A percentile compares a stretch with the other conserved stretches of the same genome.
phyloP scores from a whole-genome alignment of 2,797 vertebrate species.

The Rhabdomys pumilio region DNA sequence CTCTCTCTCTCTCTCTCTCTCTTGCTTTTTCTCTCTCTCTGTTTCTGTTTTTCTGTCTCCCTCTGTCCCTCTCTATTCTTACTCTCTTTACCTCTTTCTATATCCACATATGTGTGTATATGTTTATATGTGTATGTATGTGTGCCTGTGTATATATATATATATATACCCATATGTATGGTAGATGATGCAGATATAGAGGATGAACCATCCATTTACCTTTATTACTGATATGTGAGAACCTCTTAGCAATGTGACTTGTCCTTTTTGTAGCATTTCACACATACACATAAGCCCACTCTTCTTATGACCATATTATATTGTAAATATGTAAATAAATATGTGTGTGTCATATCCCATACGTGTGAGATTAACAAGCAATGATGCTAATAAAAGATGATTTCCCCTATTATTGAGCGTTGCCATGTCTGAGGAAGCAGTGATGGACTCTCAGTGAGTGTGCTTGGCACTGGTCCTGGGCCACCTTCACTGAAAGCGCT shows the following conservation, averaged over 20 bases:
- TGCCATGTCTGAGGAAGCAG: slow-evolving; percentile 71
- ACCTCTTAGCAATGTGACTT: background rate
- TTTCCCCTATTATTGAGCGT: slow-evolving; percentile 81
- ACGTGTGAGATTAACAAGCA: slow-evolving; percentile 28
- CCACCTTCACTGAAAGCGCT: slow-evolving; percentile 43
- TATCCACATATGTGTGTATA: no score
- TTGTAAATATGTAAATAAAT: background rate
- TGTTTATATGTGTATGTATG: background rate
- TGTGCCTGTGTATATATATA: background rate
- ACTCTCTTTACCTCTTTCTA: background rate
- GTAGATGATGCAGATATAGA: background rate
- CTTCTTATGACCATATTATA: slow-evolving; percentile 9
- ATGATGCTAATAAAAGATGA: slow-evolving; percentile 69
- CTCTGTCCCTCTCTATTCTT: background rate
- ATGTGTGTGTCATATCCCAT: background rate
- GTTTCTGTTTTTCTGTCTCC: background rate
- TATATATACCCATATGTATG: no score
- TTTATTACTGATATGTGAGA: background rate
- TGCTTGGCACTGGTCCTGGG: background rate
- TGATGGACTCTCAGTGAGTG: slow-evolving; percentile 73
- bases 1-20: background rate
- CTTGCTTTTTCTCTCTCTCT: background rate
- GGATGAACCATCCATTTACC: background rate
- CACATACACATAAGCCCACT: slow-evolving; percentile 35
- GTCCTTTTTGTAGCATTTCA: background rate